Percentiles rank a stretch among this genome's conserved stretches.
These are phyloP conservation scores for Streptopelia turtur DNA, from an alignment of 2,797 vertebrate species.

Conservation along the genomic window DNA sequence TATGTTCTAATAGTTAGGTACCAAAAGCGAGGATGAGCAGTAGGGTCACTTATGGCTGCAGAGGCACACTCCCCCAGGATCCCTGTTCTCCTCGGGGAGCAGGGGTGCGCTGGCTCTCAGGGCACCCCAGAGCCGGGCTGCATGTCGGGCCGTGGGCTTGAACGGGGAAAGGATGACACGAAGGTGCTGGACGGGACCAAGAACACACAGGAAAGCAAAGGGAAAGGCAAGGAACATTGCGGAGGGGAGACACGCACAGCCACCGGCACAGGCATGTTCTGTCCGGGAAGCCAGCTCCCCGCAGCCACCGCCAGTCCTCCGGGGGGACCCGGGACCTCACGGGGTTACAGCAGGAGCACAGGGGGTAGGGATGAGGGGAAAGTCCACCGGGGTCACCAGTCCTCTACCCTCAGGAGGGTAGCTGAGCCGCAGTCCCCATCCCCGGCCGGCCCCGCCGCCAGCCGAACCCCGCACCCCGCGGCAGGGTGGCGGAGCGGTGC, in stretches of 20 bases:
- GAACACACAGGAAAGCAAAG: not conserved
- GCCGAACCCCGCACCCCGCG: not conserved
- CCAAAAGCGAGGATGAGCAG: not conserved
- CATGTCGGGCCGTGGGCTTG: not conserved
- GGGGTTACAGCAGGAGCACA: not conserved
- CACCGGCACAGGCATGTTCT: not conserved
- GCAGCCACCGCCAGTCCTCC: not conserved
- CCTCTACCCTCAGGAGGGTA: not conserved
- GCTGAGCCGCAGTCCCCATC: not conserved
- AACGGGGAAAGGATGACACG: not conserved
- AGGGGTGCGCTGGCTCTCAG: accelerated
- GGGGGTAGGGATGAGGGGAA: not conserved
- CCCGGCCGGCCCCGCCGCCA: not conserved
- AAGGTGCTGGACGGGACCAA: not conserved
- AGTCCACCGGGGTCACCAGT: not conserved
- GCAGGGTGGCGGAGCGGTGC: not conserved
- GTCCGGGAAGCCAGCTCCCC: not conserved
- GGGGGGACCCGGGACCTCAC: not conserved
- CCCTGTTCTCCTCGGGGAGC: accelerated
- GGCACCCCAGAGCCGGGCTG: not conserved
- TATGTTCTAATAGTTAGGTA: not conserved
- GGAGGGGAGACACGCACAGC: too few relatives aligned
- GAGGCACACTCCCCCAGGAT: not conserved
- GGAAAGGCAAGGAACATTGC: not conserved
- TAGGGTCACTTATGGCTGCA: accelerated